Evolutionary conservation across 2,113 vertebrate genomes (phyloP), one percentile per base, ranked within the genome.

Genomic region (Lycocorax pyrrhopterus): DNA sequence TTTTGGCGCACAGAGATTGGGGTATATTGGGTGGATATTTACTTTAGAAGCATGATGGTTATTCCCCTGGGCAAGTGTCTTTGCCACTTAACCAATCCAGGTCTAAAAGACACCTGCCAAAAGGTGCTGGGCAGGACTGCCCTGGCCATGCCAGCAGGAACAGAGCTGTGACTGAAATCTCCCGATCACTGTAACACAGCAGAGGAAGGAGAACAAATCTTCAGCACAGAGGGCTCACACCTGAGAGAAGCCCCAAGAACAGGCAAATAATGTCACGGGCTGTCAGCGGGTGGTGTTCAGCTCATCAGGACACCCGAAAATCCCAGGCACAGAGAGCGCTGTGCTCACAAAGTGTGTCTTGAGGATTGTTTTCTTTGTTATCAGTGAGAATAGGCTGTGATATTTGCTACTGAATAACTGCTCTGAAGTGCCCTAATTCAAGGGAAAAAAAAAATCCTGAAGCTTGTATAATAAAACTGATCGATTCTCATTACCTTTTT

Each of bases 271-370:
- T n/a, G 5, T 22, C n/a, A 46, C 5, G 13, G 71, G 49, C 46
- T 66, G 46, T 22, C 25, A 25, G 21, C 9, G 43, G 47, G 62
- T 26, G 43, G 8, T 44, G 25, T 66, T 87, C 66, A 58, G n/a
- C 26, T 89, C 29, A 32, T 74, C n/a, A 58, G 10, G 30, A 77
- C 51, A 58, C 41, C 29, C 33, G 74, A 25, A 25, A 43, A n/a
- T 30, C 53, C 0, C 1, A 4, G 12, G 9, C 7, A 62, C 9
- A 77, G 30, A 39, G 13, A 80, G 1, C 10, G 2, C 14, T 44
- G 26, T 64, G 44, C 25, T 64, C 58, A 8, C 0, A 5, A 66
- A 82, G 66, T 0, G 0, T 15, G 7, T 66, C 51, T 47, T 71
- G 58, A 91, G 52, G 37, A 35, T 51, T 35, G 30, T 13, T 41